Evolutionary conservation across 1,140 invertebrate species (phyloP), one percentile per base, ranked within the genome.

Genomic region (Trissolcus basalis): DNA sequence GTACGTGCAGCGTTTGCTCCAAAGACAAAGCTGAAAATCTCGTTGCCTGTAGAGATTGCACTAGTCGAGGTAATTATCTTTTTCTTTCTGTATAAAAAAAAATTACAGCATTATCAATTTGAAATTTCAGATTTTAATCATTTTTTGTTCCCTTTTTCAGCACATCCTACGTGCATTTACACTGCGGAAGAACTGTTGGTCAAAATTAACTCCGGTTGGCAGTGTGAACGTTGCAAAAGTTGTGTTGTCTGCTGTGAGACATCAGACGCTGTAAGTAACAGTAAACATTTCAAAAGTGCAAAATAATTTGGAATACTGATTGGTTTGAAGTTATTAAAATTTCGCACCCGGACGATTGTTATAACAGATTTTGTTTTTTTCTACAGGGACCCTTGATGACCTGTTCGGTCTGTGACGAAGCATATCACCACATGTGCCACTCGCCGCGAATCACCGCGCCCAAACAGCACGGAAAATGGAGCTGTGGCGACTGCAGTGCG

Each of bases 401-500:
- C 44, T 96, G 95, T 86, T 93, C 91, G 81, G 90, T 91, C 19
- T 96, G 95, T 86, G 93, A 95, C 61, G 94, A 95, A 87, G 93
- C 93, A 10, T 96, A 95, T 84, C 95, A 96, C 85, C 90, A 92
- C 60, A 87, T 89, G 27, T 96, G 95, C 81, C 94, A 95, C 81
- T 84, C 89, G 27, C 92, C 92, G n/a, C 85, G 89, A 39, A 90
- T 93, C 67, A 85, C 78, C 4, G 44, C 72, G 4, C 54, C 75
- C 4, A 87, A 86, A 74, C 72, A 76, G 0, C 78, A 73, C 32
- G 67, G 73, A 9, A 89, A 87, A 27, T 88, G 87, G 87, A 71
- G 85, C 2, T 88, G 88, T 43, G 79, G 80, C 27, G 80, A 86
- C 10, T 88, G 86, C 13, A 72, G 61, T 14, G 80, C 81, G 13